Conservation (phyloP, 2,113 vertebrate genomes). For the Myiopsitta monachus region DNA sequence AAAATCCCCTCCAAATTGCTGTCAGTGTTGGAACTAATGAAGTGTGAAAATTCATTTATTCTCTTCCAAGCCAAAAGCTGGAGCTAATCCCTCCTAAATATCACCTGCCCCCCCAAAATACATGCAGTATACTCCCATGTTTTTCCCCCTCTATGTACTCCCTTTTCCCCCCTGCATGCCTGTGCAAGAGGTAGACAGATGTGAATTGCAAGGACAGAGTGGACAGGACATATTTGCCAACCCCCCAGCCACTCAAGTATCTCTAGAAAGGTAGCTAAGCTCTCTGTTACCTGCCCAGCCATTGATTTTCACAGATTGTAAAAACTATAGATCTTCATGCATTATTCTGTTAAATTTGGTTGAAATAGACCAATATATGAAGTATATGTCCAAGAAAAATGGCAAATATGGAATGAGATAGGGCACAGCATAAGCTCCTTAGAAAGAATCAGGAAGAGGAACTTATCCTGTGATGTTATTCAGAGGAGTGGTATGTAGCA, state of each 20-base stretch:
- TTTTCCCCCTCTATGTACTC: neutral
- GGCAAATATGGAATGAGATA: neutral
- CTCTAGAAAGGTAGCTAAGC: neutral
- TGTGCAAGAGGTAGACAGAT: neutral
- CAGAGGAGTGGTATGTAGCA: neutral
- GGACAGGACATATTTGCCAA: neutral
- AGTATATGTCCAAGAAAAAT: neutral
- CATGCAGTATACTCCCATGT: rapidly evolving
- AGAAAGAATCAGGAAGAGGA: neutral
- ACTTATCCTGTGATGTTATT: neutral
- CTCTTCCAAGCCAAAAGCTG: neutral
- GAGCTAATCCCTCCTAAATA: neutral
- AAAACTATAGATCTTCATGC: neutral
- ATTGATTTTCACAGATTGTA: neutral
- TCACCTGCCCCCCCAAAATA: neutral
- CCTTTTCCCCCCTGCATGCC: neutral
- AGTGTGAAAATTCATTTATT: neutral
- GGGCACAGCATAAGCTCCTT: neutral
- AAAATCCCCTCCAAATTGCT: neutral
- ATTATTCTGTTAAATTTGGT: neutral
- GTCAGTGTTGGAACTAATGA: neutral
- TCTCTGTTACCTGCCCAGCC: neutral
- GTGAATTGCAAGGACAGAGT: neutral
- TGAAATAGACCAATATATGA: neutral
- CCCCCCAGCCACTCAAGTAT: neutral